These are phyloP conservation scores for Malurus cyaneus DNA, from an alignment of 2,113 vertebrate genomes.

Conservation along the genomic window DNA sequence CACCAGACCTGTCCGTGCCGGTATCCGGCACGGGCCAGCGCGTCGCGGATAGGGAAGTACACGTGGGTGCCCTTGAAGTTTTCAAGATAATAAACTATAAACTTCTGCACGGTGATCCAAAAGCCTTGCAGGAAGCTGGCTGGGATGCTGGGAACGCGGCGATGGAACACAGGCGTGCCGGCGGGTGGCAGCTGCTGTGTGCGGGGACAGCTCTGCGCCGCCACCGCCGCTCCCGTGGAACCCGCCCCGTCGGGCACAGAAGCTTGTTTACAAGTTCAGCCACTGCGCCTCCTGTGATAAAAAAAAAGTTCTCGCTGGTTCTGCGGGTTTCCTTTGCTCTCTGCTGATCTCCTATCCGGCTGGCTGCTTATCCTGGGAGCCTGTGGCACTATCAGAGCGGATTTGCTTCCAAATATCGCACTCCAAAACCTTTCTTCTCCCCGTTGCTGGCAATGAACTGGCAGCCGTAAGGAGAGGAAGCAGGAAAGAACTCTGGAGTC, in stretches of 20 bases:
- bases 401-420: neutral
- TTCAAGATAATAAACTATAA: neutral
- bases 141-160: neutral
- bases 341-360: neutral
- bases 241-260: neutral
- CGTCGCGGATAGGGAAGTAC: neutral
- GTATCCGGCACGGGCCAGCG: neutral
- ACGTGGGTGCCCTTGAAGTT: neutral
- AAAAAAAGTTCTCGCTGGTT: neutral
- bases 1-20: neutral
- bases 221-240: accelerated
- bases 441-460: neutral
- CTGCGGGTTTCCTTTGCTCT: neutral
- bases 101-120: neutral
- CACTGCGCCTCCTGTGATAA: neutral
- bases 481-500: neutral
- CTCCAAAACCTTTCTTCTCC: neutral
- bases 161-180: accelerated
- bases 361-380: neutral
- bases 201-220: neutral
- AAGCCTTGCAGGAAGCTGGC: neutral
- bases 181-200: accelerated
- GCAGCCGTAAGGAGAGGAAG: neutral
- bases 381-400: neutral
- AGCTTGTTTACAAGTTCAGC: neutral